Evolutionary conservation across 2,888 invertebrate species (phyloP).

Genomic region (Mactromeris polynyma): DNA sequence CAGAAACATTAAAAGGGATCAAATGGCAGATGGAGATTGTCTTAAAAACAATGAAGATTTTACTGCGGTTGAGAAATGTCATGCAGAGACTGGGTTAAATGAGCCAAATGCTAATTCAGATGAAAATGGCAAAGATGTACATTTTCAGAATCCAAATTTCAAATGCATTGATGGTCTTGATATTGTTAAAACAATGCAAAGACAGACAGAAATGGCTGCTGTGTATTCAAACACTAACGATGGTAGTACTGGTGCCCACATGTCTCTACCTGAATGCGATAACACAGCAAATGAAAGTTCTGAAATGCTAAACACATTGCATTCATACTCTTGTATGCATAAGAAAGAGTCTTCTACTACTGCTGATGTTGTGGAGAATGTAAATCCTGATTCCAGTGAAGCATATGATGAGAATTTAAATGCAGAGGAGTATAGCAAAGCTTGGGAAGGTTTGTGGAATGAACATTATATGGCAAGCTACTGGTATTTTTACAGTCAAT

Average conservation of each 20-base stretch:
- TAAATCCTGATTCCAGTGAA: conserved; percentile 7
- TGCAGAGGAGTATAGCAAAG: conserved; percentile 57
- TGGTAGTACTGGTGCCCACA: conserved; percentile 53
- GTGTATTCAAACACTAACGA: conserved; percentile 29
- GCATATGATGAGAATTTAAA: conserved; percentile 9
- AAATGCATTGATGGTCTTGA: conserved; percentile 51
- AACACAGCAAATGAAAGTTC: conserved; percentile 71
- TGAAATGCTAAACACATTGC: conserved; percentile 79
- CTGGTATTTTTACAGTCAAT: conserved; percentile 82
- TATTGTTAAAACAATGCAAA: conserved; percentile 60
- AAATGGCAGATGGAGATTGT: not conserved
- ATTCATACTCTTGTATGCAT: conserved; percentile 68
- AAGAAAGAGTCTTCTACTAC: conserved; percentile 6
- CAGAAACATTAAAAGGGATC: not conserved
- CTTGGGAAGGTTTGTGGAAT: conserved; percentile 83
- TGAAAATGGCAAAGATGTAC: not conserved
- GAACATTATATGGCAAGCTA: conserved; percentile 83
- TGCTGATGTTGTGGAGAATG: conserved; percentile 15
- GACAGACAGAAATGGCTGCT: conserved; percentile 35
- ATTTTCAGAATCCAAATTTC: conserved; percentile 40
- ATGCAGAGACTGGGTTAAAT: too few species aligned
- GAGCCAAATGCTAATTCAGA: not conserved
- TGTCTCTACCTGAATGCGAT: conserved; percentile 37
- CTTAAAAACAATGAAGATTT: not conserved
- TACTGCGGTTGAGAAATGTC: not conserved